A percentile compares a stretch with the other conserved stretches of the same genome.
phyloP scores from a whole-genome alignment of 1,140 invertebrate species.

The Arctopsyche grandis region DNA sequence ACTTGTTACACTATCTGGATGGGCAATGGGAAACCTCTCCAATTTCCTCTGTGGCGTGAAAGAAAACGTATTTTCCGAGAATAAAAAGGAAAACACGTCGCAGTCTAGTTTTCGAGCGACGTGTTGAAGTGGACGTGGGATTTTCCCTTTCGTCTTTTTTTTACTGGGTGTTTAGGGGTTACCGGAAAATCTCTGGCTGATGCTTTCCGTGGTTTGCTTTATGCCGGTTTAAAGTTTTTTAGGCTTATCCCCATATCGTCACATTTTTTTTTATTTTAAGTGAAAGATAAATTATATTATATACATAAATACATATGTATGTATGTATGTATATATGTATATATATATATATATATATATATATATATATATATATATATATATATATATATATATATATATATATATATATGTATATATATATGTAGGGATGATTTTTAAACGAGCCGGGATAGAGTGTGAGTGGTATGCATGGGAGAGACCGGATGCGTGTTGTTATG shows the following conservation, averaged over 20 bases:
- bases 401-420: no score
- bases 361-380: no score
- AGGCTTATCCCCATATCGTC: background rate
- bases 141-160: background rate
- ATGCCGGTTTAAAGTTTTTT: slow-evolving; percentile 5
- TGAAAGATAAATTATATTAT: slow-evolving; percentile 7
- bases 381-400: background rate
- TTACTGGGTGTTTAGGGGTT: background rate
- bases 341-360: no score
- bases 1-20: slow-evolving; percentile 16
- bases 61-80: background rate
- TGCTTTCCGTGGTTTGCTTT: background rate
- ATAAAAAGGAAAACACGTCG: background rate
- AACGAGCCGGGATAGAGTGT: no score
- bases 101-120: background rate
- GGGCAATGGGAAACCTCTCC: background rate
- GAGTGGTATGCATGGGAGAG: no score
- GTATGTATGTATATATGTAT: no score
- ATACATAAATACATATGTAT: background rate
- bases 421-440: no score
- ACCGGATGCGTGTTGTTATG: no score
- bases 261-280: slow-evolving; percentile 2
- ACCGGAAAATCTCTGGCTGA: background rate
- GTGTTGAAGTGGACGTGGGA: background rate
- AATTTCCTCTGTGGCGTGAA: background rate